These are phyloP conservation scores for Eremobia ochroleuca DNA, from an alignment of 2,888 invertebrate genomes.

Conservation along the genomic window DNA sequence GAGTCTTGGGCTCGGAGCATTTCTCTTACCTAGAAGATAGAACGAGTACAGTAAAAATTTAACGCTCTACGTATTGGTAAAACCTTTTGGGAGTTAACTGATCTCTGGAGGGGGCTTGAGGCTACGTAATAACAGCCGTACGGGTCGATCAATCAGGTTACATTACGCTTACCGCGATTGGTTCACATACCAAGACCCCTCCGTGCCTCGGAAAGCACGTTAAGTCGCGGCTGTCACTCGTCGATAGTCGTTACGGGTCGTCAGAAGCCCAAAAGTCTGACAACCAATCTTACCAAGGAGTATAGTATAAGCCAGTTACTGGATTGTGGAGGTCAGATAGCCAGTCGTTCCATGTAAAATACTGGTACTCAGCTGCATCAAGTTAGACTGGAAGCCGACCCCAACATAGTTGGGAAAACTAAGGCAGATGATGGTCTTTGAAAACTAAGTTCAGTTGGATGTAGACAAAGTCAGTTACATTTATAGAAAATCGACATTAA, in stretches of 20 bases:
- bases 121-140: neutral
- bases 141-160: neutral
- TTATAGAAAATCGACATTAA: neutral
- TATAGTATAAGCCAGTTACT: no score
- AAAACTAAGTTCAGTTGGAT: no score
- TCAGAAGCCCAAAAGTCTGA: neutral
- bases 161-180: no score
- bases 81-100: neutral
- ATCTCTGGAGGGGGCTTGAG: neutral
- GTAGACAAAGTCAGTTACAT: neutral
- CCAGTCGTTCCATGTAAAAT: no score
- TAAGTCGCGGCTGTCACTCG: neutral
- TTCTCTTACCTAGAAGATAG: slow-evolving; percentile 93
- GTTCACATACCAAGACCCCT: neutral
- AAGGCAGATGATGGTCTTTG: no score
- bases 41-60: neutral
- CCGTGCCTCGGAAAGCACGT: neutral
- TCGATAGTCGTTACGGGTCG: neutral
- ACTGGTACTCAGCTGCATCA: no score
- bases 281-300: no score
- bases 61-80: neutral
- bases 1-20: slow-evolving; percentile 96
- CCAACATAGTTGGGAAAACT: no score
- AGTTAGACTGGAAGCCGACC: no score
- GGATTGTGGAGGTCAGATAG: no score